Percentiles rank a stretch among this genome's conserved stretches.
Conservation (phyloP, 1,140 invertebrate species). For the Mylabris phalerata region DNA sequence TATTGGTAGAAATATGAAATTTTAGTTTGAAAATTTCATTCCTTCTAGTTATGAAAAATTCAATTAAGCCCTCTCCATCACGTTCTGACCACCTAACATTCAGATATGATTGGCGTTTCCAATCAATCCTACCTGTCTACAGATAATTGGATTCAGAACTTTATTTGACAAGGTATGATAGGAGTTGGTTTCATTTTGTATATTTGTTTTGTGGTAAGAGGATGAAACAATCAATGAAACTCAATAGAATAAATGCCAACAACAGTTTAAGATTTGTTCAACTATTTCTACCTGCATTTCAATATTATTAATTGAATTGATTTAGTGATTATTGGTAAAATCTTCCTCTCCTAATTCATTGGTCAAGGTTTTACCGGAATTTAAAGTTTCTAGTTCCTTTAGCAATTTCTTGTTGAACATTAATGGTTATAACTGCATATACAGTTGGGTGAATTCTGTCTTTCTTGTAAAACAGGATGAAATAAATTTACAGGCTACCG, state of each 20-base stretch:
- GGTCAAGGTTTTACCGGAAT: background rate
- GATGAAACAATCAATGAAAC: background rate
- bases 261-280: too few relatives aligned
- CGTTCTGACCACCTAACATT: too few relatives aligned
- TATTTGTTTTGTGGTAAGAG: background rate
- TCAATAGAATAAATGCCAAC: too few relatives aligned
- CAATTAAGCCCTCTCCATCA: too few relatives aligned
- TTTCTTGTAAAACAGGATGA: background rate
- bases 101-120: slow-evolving; percentile 22
- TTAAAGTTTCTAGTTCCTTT: background rate
- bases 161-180: slow-evolving; percentile 28
- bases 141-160: slow-evolving; percentile 26
- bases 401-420: slow-evolving; percentile 10
- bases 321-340: too few relatives aligned
- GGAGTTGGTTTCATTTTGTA: background rate
- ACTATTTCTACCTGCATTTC: too few relatives aligned
- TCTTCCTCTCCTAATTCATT: background rate
- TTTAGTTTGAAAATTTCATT: too few relatives aligned
- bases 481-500: slow-evolving; percentile 7
- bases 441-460: background rate
- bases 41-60: too few relatives aligned
- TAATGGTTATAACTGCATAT: slow-evolving; percentile 5
- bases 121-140: slow-evolving; percentile 23
- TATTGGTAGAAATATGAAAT: too few relatives aligned
- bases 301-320: too few relatives aligned